phyloP scores from a whole-genome alignment of 2,113 vertebrate species.

The Hypocryptadius cinnamomeus region DNA sequence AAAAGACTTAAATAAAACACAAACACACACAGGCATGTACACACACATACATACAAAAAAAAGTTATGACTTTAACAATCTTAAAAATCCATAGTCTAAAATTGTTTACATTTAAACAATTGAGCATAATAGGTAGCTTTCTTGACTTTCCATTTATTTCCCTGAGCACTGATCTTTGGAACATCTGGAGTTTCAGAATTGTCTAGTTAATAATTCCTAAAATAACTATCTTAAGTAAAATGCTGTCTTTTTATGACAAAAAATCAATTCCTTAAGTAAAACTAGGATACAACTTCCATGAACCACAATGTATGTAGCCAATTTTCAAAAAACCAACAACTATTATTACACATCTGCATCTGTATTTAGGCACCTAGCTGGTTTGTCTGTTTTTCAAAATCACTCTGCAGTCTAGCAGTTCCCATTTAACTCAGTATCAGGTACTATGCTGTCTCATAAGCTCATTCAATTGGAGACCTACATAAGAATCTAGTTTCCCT shows the following conservation, averaged over 20 bases:
- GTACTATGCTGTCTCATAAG: not conserved
- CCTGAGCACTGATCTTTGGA: slow-evolving; percentile 62
- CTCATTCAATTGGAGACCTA: not conserved
- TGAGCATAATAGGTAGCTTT: slow-evolving; percentile 18
- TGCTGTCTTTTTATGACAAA: not conserved
- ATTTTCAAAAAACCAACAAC: not conserved
- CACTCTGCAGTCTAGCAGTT: not conserved
- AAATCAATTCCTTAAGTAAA: not conserved
- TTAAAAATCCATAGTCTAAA: slow-evolving; percentile 17
- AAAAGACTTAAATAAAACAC: not conserved
- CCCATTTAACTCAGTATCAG: not conserved
- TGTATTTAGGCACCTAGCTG: slow-evolving; percentile 4
- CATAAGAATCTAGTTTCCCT: not conserved
- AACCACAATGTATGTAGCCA: not conserved
- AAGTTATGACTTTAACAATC: not conserved
- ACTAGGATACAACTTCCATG: not conserved
- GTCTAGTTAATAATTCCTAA: slow-evolving; percentile 17
- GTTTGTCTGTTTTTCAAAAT: not conserved
- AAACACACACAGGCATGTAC: not conserved
- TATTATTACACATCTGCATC: not conserved
- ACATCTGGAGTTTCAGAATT: slow-evolving; percentile 31
- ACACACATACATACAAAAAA: not conserved
- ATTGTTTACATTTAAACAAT: not conserved
- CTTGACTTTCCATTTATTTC: slow-evolving; percentile 16
- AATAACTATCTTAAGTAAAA: slow-evolving; percentile 23